phyloP scores from a whole-genome alignment of 2,113 vertebrate species.

The Perca schrenkii region DNA sequence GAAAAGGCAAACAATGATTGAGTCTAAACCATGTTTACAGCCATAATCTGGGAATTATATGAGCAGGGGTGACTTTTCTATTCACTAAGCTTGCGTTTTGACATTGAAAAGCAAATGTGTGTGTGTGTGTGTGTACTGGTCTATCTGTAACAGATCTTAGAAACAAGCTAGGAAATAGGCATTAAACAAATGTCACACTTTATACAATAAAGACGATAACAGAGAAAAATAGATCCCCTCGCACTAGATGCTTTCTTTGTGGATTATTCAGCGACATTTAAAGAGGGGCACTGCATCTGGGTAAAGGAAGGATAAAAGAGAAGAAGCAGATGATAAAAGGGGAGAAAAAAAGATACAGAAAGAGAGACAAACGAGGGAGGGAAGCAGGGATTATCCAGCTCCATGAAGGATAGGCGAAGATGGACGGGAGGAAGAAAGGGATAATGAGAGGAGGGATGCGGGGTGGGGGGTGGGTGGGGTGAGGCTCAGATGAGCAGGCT shows the following conservation, averaged over 20 bases:
- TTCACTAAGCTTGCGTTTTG: not conserved
- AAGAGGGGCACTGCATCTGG: conserved; percentile 1
- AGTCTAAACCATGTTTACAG: conserved; percentile 12
- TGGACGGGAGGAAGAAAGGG: conserved; percentile 50
- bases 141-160: not conserved
- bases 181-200: not conserved
- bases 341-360: not conserved
- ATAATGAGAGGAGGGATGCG: conserved; percentile 55
- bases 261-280: conserved; percentile 10
- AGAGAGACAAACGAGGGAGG: conserved; percentile 59
- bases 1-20: conserved; percentile 16
- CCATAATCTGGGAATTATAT: conserved; percentile 17
- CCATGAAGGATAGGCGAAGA: conserved; percentile 43
- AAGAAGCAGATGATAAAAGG: conserved; percentile 3
- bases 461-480: not conserved
- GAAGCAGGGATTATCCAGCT: conserved; percentile 59
- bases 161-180: conserved; percentile 13
- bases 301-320: conserved; percentile 23
- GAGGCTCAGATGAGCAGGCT: conserved; percentile 56
- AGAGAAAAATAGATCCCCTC: not conserved
- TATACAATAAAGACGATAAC: not conserved
- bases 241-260: conserved; percentile 9
- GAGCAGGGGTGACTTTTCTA: conserved; percentile 2
- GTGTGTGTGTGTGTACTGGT: not conserved
- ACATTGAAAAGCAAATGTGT: not conserved